Percentiles rank a stretch among this genome's conserved stretches.
Conservation (phyloP, 1,140 invertebrate genomes). For the Trichoplusia ni region DNA sequence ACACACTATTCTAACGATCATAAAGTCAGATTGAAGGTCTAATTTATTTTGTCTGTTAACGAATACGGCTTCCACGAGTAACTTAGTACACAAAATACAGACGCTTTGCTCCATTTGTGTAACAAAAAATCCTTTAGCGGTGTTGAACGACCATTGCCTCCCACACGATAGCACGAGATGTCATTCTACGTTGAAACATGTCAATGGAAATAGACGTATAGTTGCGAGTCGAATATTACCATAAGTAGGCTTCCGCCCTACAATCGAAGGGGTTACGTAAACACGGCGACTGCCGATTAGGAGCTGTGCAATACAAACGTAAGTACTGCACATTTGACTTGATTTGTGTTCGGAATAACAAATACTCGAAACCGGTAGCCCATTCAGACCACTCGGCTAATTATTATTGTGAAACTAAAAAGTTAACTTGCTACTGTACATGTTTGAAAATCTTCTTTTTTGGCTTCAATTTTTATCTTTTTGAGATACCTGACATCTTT, state of each 20-base stretch:
- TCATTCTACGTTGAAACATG: slow-evolving; percentile 34
- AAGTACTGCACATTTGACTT: slow-evolving; percentile 24
- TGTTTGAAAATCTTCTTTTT: no score
- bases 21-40: no score
- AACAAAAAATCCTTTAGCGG: slow-evolving; percentile 41
- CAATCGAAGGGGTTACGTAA: slow-evolving; percentile 57
- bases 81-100: slow-evolving; percentile 22
- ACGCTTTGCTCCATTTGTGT: slow-evolving; percentile 44
- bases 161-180: slow-evolving; percentile 5
- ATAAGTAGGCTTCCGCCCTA: slow-evolving; percentile 58
- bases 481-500: no score
- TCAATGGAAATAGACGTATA: slow-evolving; percentile 47
- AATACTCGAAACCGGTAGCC: background rate
- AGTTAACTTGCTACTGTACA: no score
- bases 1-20: no score
- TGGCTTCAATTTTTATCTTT: no score
- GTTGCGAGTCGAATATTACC: slow-evolving; percentile 45
- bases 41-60: no score
- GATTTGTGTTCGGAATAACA: slow-evolving; percentile 16
- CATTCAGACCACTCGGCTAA: no score
- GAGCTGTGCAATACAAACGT: slow-evolving; percentile 21
- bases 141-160: slow-evolving; percentile 2
- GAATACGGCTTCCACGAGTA: no score
- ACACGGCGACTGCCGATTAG: slow-evolving; percentile 28
- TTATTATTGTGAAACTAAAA: no score